Evolutionary conservation across 2,888 invertebrate genomes (phyloP).

Genomic region (Epinotia nisella): DNA sequence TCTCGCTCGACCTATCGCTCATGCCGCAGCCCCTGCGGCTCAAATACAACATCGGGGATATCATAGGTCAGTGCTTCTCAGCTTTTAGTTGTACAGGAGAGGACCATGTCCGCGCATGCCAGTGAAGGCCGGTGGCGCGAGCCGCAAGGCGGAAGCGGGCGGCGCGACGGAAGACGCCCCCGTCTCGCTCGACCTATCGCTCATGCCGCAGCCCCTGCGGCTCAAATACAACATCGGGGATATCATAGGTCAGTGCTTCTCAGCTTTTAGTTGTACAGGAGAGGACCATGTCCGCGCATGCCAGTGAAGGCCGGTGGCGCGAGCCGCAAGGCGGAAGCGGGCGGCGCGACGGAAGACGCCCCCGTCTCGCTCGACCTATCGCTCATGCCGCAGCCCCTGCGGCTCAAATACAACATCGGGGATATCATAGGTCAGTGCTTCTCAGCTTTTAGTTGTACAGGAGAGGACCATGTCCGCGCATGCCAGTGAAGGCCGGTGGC

Average conservation of each 20-base stretch:
- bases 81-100: conserved; percentile 59
- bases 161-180: conserved; percentile 54
- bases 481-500: conserved; percentile 89
- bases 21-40: conserved; percentile 86
- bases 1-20: conserved; percentile 60
- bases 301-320: conserved; percentile 87
- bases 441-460: conserved; percentile 54
- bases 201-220: conserved; percentile 86
- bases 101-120: conserved; percentile 94
- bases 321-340: conserved; percentile 60
- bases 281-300: conserved; percentile 92
- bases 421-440: conserved; percentile 87
- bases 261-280: conserved; percentile 56
- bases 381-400: conserved; percentile 86
- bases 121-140: conserved; percentile 85
- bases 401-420: conserved; percentile 90
- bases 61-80: conserved; percentile 85
- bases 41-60: conserved; percentile 90
- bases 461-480: conserved; percentile 91
- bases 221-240: conserved; percentile 91
- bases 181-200: conserved; percentile 56
- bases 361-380: conserved; percentile 55
- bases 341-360: conserved; percentile 55
- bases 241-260: conserved; percentile 86
- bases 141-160: conserved; percentile 59